Evolutionary conservation across 2,888 invertebrate species (phyloP).

Genomic region (Galerucella nymphaeae): DNA sequence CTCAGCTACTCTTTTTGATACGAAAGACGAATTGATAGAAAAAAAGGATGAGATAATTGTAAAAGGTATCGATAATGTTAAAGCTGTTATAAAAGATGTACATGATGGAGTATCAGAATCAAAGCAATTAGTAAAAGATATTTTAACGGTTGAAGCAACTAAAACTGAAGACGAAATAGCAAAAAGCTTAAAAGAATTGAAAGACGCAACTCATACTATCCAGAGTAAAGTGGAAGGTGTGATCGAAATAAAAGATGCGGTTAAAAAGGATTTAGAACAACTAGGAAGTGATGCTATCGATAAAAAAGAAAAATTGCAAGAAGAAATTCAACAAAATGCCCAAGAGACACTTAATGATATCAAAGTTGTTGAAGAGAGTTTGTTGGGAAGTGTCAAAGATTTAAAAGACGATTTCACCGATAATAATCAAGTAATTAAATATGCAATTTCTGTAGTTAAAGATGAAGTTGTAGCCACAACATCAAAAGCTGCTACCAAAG

Average conservation of each 20-base stretch:
- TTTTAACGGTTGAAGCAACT: background rate
- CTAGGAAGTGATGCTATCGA: conserved; percentile 33
- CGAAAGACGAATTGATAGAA: background rate
- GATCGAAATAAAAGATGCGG: background rate
- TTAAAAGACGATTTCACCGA: background rate
- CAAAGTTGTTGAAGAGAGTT: background rate
- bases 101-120: background rate
- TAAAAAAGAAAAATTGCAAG: background rate
- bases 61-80: background rate
- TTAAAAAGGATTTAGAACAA: conserved; percentile 7
- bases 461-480: background rate
- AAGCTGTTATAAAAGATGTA: background rate
- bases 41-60: background rate
- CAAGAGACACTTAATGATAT: background rate
- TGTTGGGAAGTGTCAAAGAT: background rate
- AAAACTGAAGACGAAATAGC: background rate
- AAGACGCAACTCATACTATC: conserved; percentile 3
- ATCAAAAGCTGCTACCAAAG: background rate
- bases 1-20: background rate
- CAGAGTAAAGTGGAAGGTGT: conserved; percentile 3
- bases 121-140: conserved; percentile 4
- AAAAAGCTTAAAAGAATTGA: background rate
- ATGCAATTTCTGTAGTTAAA: background rate
- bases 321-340: conserved; percentile 28
- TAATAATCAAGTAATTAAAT: background rate